Evolutionary conservation across 2,113 vertebrate genomes (phyloP).

Genomic region (Hyperopisus bebe): DNA sequence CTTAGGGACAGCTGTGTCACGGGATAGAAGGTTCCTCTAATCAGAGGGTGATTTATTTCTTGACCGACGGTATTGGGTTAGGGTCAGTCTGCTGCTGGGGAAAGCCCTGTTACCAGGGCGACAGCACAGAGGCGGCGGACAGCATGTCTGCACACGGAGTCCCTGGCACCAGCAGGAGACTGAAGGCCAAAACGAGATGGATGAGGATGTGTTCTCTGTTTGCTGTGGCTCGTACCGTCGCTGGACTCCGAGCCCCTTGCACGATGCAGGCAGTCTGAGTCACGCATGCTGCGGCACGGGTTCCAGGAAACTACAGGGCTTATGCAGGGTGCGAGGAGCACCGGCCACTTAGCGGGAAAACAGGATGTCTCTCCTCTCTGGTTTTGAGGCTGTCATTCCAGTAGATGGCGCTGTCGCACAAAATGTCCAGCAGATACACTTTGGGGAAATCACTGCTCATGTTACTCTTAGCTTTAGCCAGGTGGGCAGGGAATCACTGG

Average conservation of each 20-base stretch:
- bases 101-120: not conserved
- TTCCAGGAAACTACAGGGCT: slow-evolving; percentile 44
- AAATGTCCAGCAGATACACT: not conserved
- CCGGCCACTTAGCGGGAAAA: not conserved
- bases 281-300: slow-evolving; percentile 68
- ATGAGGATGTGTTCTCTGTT: not conserved
- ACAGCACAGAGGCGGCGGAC: not conserved
- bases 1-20: not conserved
- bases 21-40: not conserved
- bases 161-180: slow-evolving; percentile 12
- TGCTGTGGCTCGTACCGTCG: not conserved
- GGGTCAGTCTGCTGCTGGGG: not conserved
- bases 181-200: slow-evolving; percentile 21
- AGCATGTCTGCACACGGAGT: not conserved
- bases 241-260: slow-evolving; percentile 22
- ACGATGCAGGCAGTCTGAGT: slow-evolving; percentile 52
- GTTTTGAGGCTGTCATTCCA: not conserved
- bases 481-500: not conserved
- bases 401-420: slow-evolving; percentile 36
- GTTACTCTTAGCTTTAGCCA: not conserved
- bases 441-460: not conserved
- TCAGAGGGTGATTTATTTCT: not conserved
- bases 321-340: slow-evolving; percentile 31
- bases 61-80: not conserved
- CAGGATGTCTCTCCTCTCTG: not conserved